These are phyloP conservation scores for Orientallactaga sibirica DNA, from an alignment of 2,797 vertebrate species.

Conservation along the genomic window DNA sequence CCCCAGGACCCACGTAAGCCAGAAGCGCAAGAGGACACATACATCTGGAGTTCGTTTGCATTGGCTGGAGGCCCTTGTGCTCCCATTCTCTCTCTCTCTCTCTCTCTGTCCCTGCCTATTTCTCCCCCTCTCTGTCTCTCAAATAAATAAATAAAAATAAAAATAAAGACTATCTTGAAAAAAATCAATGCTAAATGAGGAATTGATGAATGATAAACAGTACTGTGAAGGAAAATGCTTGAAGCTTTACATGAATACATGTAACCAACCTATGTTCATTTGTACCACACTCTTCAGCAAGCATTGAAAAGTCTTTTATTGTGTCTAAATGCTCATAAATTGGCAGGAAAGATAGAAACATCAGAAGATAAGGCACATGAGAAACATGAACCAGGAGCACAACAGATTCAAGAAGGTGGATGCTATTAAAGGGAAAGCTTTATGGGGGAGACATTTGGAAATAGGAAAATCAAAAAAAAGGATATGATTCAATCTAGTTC, in stretches of 20 bases:
- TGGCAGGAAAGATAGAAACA: neutral
- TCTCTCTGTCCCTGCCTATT: too few species aligned
- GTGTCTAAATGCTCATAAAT: neutral
- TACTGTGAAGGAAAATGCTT: neutral
- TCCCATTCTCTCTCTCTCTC: too few species aligned
- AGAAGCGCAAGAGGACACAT: too few species aligned
- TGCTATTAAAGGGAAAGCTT: neutral
- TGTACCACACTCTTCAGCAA: neutral
- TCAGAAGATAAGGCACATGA: neutral
- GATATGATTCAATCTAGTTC: constrained; percentile 55
- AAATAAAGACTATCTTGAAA: neutral
- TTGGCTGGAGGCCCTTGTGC: too few species aligned
- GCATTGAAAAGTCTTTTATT: neutral
- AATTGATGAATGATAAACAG: neutral
- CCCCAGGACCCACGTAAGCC: too few species aligned
- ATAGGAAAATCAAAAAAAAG: neutral
- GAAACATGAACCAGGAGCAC: neutral
- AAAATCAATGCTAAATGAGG: neutral
- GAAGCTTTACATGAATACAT: neutral
- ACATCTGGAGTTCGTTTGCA: too few species aligned
- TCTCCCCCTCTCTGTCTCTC: too few species aligned
- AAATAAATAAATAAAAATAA: too few species aligned
- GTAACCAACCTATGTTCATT: neutral
- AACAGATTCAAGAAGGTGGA: neutral
- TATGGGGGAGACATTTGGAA: constrained; percentile 43